These are phyloP conservation scores for Pachycephus smyrnensis DNA, from an alignment of 2,888 invertebrate genomes.

Conservation along the genomic window DNA sequence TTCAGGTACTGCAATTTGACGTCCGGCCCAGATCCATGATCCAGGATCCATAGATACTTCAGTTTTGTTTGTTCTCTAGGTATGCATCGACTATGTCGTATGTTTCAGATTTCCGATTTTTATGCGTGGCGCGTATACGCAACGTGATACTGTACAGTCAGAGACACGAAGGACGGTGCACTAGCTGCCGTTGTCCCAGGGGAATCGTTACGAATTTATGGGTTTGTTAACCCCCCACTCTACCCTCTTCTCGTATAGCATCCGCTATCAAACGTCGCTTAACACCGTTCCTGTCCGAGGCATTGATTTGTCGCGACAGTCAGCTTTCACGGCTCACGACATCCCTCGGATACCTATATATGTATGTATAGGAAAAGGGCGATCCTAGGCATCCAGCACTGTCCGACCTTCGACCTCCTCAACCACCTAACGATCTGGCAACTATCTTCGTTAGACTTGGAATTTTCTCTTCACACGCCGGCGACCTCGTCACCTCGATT, in stretches of 20 bases:
- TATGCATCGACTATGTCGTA: not conserved
- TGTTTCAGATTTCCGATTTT: not conserved
- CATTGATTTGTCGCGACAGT: conserved; percentile 37
- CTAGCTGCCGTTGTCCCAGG: conserved; percentile 20
- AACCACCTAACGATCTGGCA: conserved; percentile 22
- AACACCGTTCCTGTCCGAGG: conserved; percentile 24
- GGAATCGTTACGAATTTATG: conserved; percentile 41
- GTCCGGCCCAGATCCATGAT: not conserved
- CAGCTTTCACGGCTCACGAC: conserved; percentile 20
- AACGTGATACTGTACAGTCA: not conserved
- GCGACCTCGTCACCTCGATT: not conserved
- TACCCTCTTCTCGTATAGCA: conserved; percentile 7
- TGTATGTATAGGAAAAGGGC: not conserved
- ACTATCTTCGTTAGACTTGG: conserved; percentile 2
- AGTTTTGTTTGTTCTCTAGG: not conserved
- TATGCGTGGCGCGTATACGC: not conserved
- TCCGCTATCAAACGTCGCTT: conserved; percentile 25
- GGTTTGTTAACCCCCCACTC: conserved; percentile 39
- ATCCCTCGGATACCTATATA: not conserved
- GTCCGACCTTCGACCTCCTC: conserved; percentile 10
- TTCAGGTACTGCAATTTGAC: not conserved
- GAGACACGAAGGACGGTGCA: not conserved
- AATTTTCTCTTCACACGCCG: not conserved
- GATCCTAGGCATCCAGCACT: not conserved
- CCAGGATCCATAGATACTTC: no score